These are phyloP conservation scores for Botia almorhae DNA, from an alignment of 2,797 vertebrate species.

Conservation along the genomic window DNA sequence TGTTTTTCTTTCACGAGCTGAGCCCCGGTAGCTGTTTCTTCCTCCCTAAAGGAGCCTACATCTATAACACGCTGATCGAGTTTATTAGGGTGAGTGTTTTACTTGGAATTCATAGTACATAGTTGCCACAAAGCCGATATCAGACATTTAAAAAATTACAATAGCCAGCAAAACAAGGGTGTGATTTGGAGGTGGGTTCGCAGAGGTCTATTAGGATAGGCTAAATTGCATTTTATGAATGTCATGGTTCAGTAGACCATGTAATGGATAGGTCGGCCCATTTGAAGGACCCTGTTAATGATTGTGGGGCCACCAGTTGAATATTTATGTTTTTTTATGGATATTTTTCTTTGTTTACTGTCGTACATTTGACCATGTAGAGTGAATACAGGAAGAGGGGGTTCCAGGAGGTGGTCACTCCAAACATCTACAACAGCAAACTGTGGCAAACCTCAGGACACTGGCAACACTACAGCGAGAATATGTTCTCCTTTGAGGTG, in stretches of 20 bases:
- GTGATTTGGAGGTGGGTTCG: neutral
- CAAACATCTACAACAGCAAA: constrained; percentile 96
- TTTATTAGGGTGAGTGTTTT: constrained; percentile 91
- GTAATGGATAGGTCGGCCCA: constrained; percentile 43
- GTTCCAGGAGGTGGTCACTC: constrained; percentile 96
- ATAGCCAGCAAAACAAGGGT: constrained; percentile 10
- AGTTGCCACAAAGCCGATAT: constrained; percentile 9
- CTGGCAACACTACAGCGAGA: constrained; percentile 98
- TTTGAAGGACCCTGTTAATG: constrained; percentile 36
- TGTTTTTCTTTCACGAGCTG: constrained; percentile 98
- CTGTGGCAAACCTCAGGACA: constrained; percentile 97
- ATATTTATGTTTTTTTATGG: constrained; percentile 26
- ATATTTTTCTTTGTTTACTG: neutral
- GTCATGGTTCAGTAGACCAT: constrained; percentile 41
- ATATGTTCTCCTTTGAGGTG: constrained; percentile 97
- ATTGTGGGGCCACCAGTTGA: constrained; percentile 27
- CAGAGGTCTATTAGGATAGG: constrained; percentile 29
- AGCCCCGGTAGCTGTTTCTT: constrained; percentile 99
- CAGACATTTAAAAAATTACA: constrained; percentile 31
- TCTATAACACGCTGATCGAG: constrained; percentile 92
- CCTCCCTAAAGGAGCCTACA: constrained; percentile 92
- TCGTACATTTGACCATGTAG: constrained; percentile 66
- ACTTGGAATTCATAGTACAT: constrained; percentile 24
- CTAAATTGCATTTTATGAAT: constrained; percentile 46
- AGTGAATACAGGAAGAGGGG: constrained; percentile 91